Evolutionary conservation across 2,797 vertebrate genomes (phyloP).

Genomic region (Buceros bicornis): DNA sequence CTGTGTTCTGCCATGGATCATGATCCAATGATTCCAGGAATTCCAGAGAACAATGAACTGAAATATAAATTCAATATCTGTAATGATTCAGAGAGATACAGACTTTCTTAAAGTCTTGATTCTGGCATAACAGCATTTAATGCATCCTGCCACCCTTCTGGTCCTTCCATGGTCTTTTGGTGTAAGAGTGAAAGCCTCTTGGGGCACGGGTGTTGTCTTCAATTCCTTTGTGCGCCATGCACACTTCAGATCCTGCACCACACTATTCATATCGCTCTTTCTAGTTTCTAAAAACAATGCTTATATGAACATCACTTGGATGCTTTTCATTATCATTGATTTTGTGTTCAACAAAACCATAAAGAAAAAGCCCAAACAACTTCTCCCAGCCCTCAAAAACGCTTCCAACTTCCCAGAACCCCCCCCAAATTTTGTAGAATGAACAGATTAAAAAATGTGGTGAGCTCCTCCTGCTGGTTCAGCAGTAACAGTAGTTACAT

Average conservation of each 20-base stretch:
- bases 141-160: background rate
- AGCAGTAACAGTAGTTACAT: conserved; percentile 1
- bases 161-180: background rate
- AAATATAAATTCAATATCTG: background rate
- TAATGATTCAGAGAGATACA: background rate
- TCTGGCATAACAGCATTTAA: background rate
- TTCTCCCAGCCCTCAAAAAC: background rate
- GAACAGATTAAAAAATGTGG: conserved; percentile 45
- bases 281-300: background rate
- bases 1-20: background rate
- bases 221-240: background rate
- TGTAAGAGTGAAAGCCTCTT: background rate
- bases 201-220: background rate
- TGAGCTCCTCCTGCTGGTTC: conserved; percentile 66
- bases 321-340: background rate
- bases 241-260: background rate
- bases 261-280: background rate
- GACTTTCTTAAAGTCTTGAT: background rate
- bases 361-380: background rate
- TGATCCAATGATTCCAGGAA: background rate
- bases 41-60: background rate
- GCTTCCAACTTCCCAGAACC: background rate
- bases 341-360: background rate
- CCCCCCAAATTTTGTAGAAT: conserved; percentile 26
- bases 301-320: background rate